Percentiles rank a stretch among this genome's conserved stretches.
These are phyloP conservation scores for Protodeltote pygarga DNA, from an alignment of 2,888 invertebrate species.

Conservation along the genomic window DNA sequence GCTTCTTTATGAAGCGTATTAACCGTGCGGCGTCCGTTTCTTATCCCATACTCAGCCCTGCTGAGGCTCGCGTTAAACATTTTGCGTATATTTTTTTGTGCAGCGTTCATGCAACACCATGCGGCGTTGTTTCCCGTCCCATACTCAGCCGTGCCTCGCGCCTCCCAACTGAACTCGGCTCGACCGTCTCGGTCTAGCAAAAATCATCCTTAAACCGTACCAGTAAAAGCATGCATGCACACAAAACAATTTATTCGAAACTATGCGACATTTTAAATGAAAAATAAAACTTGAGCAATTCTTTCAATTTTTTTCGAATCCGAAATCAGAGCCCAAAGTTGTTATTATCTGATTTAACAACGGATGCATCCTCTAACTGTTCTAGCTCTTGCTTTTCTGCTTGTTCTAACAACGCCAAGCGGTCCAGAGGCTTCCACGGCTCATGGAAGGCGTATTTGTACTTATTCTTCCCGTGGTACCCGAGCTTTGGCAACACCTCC, in stretches of 20 bases:
- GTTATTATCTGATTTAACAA: slow-evolving; percentile 42
- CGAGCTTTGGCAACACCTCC: slow-evolving; percentile 64
- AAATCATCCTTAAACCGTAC: neutral
- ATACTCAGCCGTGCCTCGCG: no score
- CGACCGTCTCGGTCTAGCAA: neutral
- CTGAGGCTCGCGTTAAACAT: no score
- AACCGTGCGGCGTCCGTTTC: no score
- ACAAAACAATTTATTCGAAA: slow-evolving; percentile 39
- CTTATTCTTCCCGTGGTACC: slow-evolving; percentile 75
- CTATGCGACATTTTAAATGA: slow-evolving; percentile 53
- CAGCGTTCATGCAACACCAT: no score
- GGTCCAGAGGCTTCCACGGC: slow-evolving; percentile 78
- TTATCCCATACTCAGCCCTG: no score
- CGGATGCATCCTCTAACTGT: slow-evolving; percentile 22
- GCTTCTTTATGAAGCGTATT: no score
- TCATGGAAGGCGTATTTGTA: slow-evolving; percentile 81
- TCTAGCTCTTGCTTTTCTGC: slow-evolving; percentile 69
- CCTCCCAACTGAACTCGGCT: no score
- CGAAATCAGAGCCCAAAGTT: slow-evolving; percentile 72
- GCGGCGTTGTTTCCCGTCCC: no score
- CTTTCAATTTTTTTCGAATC: slow-evolving; percentile 17
- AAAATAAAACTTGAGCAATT: slow-evolving; percentile 1
- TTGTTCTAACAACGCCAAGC: slow-evolving; percentile 66
- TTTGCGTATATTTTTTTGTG: no score
- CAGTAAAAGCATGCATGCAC: slow-evolving; percentile 15